A percentile compares a stretch with the other conserved stretches of the same genome.
These are phyloP conservation scores for Portunus trituberculatus DNA, from an alignment of 1,140 invertebrate genomes.

Conservation along the genomic window DNA sequence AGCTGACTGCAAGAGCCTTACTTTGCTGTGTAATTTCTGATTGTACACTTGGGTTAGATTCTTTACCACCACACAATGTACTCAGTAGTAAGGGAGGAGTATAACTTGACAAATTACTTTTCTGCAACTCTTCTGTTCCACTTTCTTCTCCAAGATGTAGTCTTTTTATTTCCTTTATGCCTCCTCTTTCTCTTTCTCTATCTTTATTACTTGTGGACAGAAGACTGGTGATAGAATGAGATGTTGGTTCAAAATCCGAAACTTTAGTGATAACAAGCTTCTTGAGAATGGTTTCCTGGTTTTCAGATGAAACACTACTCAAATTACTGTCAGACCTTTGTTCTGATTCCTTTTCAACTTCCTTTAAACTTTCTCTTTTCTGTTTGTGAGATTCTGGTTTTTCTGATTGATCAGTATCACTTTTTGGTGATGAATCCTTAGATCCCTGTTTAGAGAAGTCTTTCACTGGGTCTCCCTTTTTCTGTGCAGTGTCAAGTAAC, in stretches of 20 bases:
- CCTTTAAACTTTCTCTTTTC: neutral
- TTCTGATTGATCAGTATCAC: neutral
- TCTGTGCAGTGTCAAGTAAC: slow-evolving; percentile 50
- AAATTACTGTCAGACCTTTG: neutral
- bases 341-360: neutral
- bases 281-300: neutral
- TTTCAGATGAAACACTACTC: neutral
- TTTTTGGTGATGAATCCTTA: slow-evolving; percentile 16
- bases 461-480: slow-evolving; percentile 43
- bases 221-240: neutral
- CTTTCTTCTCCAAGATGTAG: neutral
- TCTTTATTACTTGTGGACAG: neutral
- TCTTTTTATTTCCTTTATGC: neutral
- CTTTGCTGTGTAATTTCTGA: neutral
- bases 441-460: slow-evolving; percentile 26
- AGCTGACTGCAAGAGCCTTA: neutral
- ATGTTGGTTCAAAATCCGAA: neutral
- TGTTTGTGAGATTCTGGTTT: neutral
- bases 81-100: neutral
- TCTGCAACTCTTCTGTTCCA: neutral
- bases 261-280: neutral
- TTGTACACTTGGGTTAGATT: neutral
- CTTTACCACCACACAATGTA: neutral
- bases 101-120: neutral
- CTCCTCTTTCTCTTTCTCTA: neutral